Percentiles rank a stretch among this genome's conserved stretches.
Evolutionary conservation across 2,797 vertebrate species (phyloP).

Genomic region (Pagetopsis macropterus): DNA sequence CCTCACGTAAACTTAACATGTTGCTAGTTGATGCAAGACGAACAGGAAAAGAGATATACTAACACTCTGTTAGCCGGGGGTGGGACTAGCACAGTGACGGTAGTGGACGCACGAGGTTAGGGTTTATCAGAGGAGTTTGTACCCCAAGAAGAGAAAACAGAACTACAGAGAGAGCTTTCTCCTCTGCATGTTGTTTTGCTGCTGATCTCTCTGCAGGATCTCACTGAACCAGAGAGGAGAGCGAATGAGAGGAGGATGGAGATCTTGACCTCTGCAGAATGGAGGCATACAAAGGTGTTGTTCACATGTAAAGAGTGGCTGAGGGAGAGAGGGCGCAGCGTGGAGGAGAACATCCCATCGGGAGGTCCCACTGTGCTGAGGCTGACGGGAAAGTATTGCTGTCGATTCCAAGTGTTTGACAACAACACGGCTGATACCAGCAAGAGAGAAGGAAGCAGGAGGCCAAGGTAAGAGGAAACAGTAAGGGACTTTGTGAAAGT

Average conservation of each 20-base stretch:
- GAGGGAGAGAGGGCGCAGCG: slow-evolving; percentile 15
- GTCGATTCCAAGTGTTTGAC: slow-evolving; percentile 59
- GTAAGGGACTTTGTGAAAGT: slow-evolving; percentile 6
- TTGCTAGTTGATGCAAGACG: slow-evolving; percentile 57
- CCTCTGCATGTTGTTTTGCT: slow-evolving; percentile 55
- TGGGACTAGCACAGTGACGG: slow-evolving; percentile 36
- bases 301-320: slow-evolving; percentile 68
- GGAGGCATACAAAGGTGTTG: slow-evolving; percentile 71
- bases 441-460: background rate
- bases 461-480: background rate
- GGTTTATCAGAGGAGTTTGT: slow-evolving; percentile 43
- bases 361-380: slow-evolving; percentile 51
- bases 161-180: slow-evolving; percentile 49
- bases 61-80: slow-evolving; percentile 64
- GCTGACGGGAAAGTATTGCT: slow-evolving; percentile 61
- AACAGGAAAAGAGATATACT: slow-evolving; percentile 62
- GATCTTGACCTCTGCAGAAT: slow-evolving; percentile 60
- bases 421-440: slow-evolving; percentile 38
- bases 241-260: slow-evolving; percentile 65
- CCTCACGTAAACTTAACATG: slow-evolving; percentile 27
- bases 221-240: slow-evolving; percentile 48
- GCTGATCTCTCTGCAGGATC: slow-evolving; percentile 64
- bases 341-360: slow-evolving; percentile 53
- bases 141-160: slow-evolving; percentile 46
- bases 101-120: slow-evolving; percentile 63